Conservation (phyloP, 37 sponge, comb jelly and placozoan genomes). For the Aplysina aerophoba region DNA sequence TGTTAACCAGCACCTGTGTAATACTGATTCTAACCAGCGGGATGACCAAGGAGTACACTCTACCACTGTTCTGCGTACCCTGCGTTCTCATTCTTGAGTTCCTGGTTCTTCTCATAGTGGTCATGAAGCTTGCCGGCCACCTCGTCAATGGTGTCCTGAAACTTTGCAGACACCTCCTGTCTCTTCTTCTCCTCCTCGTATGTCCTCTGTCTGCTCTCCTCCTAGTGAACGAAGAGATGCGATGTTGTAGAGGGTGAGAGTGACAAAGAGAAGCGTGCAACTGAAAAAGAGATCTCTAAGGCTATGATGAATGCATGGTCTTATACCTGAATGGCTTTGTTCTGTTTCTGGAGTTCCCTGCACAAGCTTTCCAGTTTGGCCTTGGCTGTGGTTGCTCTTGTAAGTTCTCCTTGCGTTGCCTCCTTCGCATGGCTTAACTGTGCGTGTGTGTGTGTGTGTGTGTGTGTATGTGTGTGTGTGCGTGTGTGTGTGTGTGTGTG, state of each 20-base stretch:
- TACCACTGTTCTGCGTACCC: slow-evolving; percentile 59
- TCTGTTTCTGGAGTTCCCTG: slow-evolving; percentile 93
- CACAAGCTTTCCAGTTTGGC: slow-evolving; percentile 91
- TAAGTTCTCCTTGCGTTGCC: slow-evolving; percentile 79
- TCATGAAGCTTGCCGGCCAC: slow-evolving; percentile 94
- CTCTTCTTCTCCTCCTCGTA: slow-evolving; percentile 91
- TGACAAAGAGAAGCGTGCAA: slow-evolving; percentile 6
- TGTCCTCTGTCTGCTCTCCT: slow-evolving; percentile 83
- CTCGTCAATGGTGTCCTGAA: slow-evolving; percentile 94
- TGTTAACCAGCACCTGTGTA: too few relatives aligned
- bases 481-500: background rate
- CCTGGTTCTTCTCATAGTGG: slow-evolving; percentile 81
- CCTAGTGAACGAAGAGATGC: slow-evolving; percentile 44
- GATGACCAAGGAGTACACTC: background rate
- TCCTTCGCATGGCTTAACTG: slow-evolving; percentile 84
- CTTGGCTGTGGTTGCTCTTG: slow-evolving; percentile 82
- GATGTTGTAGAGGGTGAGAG: background rate
- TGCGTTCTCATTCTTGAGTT: slow-evolving; percentile 82
- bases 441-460: background rate
- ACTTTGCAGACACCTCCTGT: slow-evolving; percentile 82
- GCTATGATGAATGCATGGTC: slow-evolving; percentile 25
- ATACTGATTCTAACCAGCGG: too few relatives aligned
- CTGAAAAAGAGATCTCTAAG: too few relatives aligned
- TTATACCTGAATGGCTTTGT: slow-evolving; percentile 62
- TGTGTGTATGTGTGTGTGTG: too few relatives aligned